Evolutionary conservation across 1,140 invertebrate genomes (phyloP).

Genomic region (Cherax destructor): DNA sequence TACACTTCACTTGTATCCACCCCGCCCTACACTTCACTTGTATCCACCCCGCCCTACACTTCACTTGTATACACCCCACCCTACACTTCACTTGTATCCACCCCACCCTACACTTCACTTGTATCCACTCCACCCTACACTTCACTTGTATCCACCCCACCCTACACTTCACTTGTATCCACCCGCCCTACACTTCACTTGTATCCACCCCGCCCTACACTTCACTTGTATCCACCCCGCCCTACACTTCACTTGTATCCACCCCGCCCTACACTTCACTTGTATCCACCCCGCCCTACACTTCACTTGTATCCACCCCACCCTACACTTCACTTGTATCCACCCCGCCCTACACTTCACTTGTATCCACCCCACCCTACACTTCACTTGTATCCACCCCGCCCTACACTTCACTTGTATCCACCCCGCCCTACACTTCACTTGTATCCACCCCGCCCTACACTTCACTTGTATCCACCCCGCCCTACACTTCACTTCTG

Average conservation of each 20-base stretch:
- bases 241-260: background rate
- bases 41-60: background rate
- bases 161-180: background rate
- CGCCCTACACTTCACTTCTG: background rate
- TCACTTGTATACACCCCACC: background rate
- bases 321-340: background rate
- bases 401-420: background rate
- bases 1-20: no score
- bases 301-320: background rate
- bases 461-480: background rate
- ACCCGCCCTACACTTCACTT: no score
- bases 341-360: background rate
- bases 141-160: background rate
- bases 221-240: background rate
- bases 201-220: background rate
- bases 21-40: background rate
- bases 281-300: background rate
- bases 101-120: background rate
- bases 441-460: background rate
- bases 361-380: background rate
- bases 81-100: background rate
- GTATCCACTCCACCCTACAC: background rate
- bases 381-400: background rate
- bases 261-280: background rate
- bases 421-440: background rate